phyloP scores from a whole-genome alignment of 2,113 vertebrate genomes.

The Platysternon megacephalum region DNA sequence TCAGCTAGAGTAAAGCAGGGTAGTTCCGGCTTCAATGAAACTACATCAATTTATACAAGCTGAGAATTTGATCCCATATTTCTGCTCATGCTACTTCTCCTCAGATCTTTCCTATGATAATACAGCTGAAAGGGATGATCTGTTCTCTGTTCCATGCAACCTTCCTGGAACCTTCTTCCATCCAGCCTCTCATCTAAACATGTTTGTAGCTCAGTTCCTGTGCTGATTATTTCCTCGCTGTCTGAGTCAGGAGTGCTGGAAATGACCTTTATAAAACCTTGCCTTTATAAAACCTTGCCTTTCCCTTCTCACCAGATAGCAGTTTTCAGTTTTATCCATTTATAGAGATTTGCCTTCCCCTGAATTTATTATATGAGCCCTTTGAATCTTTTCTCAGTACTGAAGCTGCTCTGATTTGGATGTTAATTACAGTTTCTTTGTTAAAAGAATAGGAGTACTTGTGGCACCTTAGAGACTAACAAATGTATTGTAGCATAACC shows the following conservation, averaged over 20 bases:
- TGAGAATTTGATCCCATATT: neutral
- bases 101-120: neutral
- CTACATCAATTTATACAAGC: neutral
- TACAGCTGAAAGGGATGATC: neutral
- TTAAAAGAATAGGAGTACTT: no score
- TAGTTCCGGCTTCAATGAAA: neutral
- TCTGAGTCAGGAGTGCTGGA: neutral
- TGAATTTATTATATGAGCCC: accelerated
- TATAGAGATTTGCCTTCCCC: neutral
- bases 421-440: neutral
- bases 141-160: neutral
- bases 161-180: neutral
- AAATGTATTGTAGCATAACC: no score
- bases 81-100: neutral
- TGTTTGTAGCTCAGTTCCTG: neutral
- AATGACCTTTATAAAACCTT: neutral
- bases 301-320: neutral
- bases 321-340: neutral
- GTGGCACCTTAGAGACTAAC: no score
- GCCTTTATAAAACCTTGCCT: neutral
- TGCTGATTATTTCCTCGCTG: neutral
- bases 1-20: neutral
- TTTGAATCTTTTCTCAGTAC: neutral
- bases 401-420: neutral
- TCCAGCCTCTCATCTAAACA: neutral